Evolutionary conservation across 2,888 invertebrate genomes (phyloP), one percentile per base, ranked within the genome.

Genomic region (Glyphotaelius pellucidus): DNA sequence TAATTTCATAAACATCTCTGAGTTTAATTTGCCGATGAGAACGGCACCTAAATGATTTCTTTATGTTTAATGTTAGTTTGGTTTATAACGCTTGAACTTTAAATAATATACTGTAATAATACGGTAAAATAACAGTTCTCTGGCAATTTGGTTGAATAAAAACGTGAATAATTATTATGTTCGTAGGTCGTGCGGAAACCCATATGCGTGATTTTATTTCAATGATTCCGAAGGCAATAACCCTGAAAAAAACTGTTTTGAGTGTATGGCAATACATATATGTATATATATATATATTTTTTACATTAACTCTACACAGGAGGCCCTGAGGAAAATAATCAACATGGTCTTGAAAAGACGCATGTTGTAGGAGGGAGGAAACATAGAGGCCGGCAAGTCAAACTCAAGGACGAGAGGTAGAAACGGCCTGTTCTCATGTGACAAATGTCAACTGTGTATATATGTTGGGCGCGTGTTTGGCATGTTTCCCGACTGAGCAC

Each of bases 161-260:
- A 81, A 81, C 81, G 81, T 81, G 81, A 81, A 32, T 32, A 81
- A 81, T 81, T 81, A 81, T 81, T 14, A 15, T 32, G 31, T 67
- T 67, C 81, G 81, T 81, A 32, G 32, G 30, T 81, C 81, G 81
- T 81, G 81, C 32, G 32, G 81, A 32, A 31, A 81, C 5, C 31
- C 31, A 32, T 12, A 32, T 81, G 14, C 32, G 19, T 81, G 81
- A 81, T 81, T n/a, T 25, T 9, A 67, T 25, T n/a, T 0, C 19
- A 25, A 9, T 5, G 67, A 67, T 25, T 25, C 25, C 9, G n/a
- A 67, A 67, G n/a, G 67, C 25, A 67, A 67, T 67, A 25, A n/a
- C 67, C 9, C 67, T n/a, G 67, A 9, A n/a, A 2, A 7, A 25
- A 67, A n/a, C 67, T 9, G 38, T 38, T 38, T 38, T 38, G 38